Evolutionary conservation across 2,888 invertebrate species (phyloP), one percentile per base, ranked within the genome.

Genomic region (Argyresthia albistria): DNA sequence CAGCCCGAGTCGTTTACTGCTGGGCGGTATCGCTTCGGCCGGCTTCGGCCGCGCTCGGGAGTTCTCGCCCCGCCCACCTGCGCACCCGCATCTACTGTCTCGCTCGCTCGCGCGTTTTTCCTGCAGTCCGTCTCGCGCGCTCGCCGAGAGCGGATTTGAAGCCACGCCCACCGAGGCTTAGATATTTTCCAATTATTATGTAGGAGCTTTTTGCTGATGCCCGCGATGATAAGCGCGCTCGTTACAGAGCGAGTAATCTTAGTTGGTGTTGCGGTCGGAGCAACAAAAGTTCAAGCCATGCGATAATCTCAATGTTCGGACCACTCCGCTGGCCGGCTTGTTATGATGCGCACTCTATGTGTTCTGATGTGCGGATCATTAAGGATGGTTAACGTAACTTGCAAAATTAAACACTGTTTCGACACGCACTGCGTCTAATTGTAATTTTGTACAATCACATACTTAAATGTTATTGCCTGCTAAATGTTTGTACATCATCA

Each of bases 141-240:
- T 53, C 55, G 58, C 60, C 10, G 12, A 45, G 25, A 25, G 25
- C 25, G 25, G 25, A 25, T 25, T 25, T 25, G 25, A 15, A 9
- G 45, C 25, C 50, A 50, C 50, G 50, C 50, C 50, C 35, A 4
- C n/a, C 50, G 42, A 42, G 43, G 16, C 50, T 48, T 15, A 47
- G 71, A 68, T 73, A 73, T 80, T 80, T 83, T 84, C 81, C 83
- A 81, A 83, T 83, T 80, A 75, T 53, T 74, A 70, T 73, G 64
- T 54, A 52, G 70, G 62, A 78, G 80, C 80, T 84, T 84, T 86
- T 82, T 80, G 79, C 67, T 65, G 77, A 79, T 78, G 69, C 67
- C 64, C 62, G 58, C 65, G 65, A 64, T 75, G 80, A 80, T 83
- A 81, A 80, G 78, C 79, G 80, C 80, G 80, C 78, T 78, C 60